Evolutionary conservation across 1,140 invertebrate species (phyloP), one percentile per base, ranked within the genome.

Genomic region (Solenopsis invicta): DNA sequence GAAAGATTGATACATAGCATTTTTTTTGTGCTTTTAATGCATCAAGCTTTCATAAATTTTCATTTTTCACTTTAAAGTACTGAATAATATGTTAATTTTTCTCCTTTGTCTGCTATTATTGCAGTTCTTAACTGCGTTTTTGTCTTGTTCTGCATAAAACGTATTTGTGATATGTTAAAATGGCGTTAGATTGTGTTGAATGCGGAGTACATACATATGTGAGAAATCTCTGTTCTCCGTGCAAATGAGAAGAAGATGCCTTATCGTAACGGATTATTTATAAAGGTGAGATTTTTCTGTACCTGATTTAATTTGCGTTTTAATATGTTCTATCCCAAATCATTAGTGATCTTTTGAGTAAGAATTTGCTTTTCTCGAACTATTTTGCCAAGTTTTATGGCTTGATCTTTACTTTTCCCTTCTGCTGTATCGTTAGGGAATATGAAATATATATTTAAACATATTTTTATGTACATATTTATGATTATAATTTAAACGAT

Each of bases 301-400:
- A 77, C 52, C 18, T 61, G 61, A 86, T 41, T 89, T 54, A 77
- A 67, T 89, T 78, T 87, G 52, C 61, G 81, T 84, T 74, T 41
- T 71, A 86, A 84, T 29, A 45, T 87, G 50, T 48, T 87, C 24
- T 87, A 86, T 81, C 21, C 48, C 62, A 82, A 88, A 41, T 48
- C 13, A 69, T 69, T 69, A 84, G 61, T 80, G 37, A 85, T 59
- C 69, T 69, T 77, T 87, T 88, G 45, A 90, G 77, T 75, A 91
- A 86, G 72, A 88, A 29, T 86, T 91, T 80, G 89, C 87, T 88
- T 90, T 84, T 34, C 41, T 84, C 34, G 29, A 82, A 86, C 87
- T 90, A 50, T 59, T 85, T 82, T 86, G 87, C 90, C 87, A 85
- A 88, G 48, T 88, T 90, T 87, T 74, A 56, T 84, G 81, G 89